Evolutionary conservation across 2,888 invertebrate genomes (phyloP), one percentile per base, ranked within the genome.

Genomic region (Timema podura): DNA sequence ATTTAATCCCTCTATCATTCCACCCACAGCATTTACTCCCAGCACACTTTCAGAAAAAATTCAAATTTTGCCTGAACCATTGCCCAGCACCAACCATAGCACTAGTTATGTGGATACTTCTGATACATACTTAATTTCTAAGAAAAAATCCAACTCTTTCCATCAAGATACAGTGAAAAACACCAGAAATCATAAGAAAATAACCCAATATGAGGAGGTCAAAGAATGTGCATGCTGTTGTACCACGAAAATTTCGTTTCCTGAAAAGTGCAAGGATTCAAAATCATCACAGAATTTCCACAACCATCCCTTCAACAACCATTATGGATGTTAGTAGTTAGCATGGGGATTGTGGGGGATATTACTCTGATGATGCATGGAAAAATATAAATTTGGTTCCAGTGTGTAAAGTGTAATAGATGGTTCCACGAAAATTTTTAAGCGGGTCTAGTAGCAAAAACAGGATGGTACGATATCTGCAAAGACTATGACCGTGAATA

Each of bases 401-500:
- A 59, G 13, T 59, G 30, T 13, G 6, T 30, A 16, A 59, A 59
- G 5, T 59, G 59, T 5, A 16, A 8, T 59, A 8, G 16, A 44
- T 59, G 59, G 59, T 59, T 59, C 59, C 59, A 59, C 13, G 59
- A 59, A 15, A 59, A 2, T 8, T 59, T 9, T 16, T 59, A 16
- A 3, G 59, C 16, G 2, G 59, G 59, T 7, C 11, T 59, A 45
- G 59, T 16, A 13, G 16, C 16, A 8, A 59, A 30, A 59, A 15
- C 30, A 44, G 59, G 59, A 44, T 30, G 7, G 16, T 6, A 3
- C 13, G 30, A 16, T 59, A 16, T 59, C 2, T 59, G 59, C 59
- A 59, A 30, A 8, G 59, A 59, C 59, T 59, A 59, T 59, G 59
- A 59, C 16, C 6, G 59, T 59, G 59, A 59, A 59, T 59, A 59